These are phyloP conservation scores for Batillaria attramentaria DNA, from an alignment of 1,140 invertebrate species.

Conservation along the genomic window DNA sequence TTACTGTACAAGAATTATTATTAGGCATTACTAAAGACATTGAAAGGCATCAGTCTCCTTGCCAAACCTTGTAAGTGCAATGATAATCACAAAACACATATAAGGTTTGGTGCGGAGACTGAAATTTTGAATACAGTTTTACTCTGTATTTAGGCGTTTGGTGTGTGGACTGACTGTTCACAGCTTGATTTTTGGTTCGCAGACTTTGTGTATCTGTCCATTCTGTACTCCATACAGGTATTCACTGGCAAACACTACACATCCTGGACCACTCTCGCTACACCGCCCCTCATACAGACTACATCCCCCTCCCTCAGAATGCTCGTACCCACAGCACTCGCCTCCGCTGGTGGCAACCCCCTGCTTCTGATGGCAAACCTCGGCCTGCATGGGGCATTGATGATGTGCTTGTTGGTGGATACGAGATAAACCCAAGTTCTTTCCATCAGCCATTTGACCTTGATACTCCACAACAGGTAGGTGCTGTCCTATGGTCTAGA, in stretches of 20 bases:
- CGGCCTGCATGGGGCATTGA: conserved; percentile 70
- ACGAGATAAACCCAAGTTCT: conserved; percentile 70
- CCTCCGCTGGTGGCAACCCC: conserved; percentile 70
- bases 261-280: conserved; percentile 68
- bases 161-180: too few species aligned
- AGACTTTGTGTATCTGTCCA: too few species aligned
- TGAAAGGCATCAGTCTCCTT: too few species aligned
- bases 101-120: background rate
- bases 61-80: background rate
- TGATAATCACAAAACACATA: background rate
- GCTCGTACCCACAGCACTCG: conserved; percentile 67
- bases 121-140: background rate
- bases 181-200: too few species aligned
- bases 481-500: background rate
- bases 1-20: too few species aligned
- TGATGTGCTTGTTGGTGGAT: conserved; percentile 72
- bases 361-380: conserved; percentile 47
- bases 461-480: conserved; percentile 20
- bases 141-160: too few species aligned
- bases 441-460: conserved; percentile 69
- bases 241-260: conserved; percentile 71
- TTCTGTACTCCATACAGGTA: conserved; percentile 64
- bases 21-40: too few species aligned
- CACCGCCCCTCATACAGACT: conserved; percentile 61
- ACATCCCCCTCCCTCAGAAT: conserved; percentile 66